Conservation (phyloP, 2,797 vertebrate species). For the Buphagus erythrorhynchus region DNA sequence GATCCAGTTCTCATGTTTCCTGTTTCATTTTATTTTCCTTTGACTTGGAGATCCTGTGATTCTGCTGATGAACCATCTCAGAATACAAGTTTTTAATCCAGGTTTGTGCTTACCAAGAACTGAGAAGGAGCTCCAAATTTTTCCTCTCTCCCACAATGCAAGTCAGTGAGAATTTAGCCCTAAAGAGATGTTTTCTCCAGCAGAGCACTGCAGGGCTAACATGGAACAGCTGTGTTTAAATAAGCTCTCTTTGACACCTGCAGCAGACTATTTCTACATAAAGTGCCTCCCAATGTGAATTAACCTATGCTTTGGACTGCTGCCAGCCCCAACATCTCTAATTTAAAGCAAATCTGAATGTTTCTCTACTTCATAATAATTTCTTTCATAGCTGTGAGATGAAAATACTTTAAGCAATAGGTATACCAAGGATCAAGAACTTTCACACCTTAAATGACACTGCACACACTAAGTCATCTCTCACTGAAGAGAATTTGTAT, state of each 20-base stretch:
- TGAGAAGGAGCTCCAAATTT: not conserved
- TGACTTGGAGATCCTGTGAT: not conserved
- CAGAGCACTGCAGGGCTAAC: not conserved
- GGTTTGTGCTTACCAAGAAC: not conserved
- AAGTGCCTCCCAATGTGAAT: not conserved
- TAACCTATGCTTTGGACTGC: not conserved
- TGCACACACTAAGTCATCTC: not conserved
- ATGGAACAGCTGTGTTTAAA: not conserved
- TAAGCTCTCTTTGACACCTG: not conserved
- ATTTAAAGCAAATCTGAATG: not conserved
- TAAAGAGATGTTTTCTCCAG: not conserved
- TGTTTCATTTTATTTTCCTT: not conserved
- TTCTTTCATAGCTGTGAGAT: not conserved
- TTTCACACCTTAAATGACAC: not conserved
- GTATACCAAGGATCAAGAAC: not conserved
- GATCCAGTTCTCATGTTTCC: not conserved
- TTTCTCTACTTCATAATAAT: not conserved
- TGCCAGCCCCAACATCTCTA: not conserved
- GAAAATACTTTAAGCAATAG: not conserved
- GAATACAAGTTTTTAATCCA: not conserved
- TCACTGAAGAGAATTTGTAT: fast-evolving
- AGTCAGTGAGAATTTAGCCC: not conserved
- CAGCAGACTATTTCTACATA: not conserved
- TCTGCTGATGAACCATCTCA: not conserved
- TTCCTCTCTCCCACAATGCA: not conserved